phyloP scores from a whole-genome alignment of 2,797 vertebrate species.

The Hylomyscus alleni region DNA sequence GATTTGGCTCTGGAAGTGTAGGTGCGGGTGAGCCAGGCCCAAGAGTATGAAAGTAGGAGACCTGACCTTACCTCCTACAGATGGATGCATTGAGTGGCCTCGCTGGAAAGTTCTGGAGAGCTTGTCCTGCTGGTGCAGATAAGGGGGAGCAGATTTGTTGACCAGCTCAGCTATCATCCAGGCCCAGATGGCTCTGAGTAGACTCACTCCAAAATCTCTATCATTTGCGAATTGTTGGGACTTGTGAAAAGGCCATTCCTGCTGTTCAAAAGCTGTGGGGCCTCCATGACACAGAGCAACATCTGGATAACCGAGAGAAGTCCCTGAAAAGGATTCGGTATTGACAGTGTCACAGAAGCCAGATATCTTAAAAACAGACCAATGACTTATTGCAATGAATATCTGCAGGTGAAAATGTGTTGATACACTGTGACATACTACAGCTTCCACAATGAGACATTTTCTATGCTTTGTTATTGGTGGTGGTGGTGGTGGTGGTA shows the following conservation, averaged over 20 bases:
- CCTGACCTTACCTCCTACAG: background rate
- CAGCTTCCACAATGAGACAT: background rate
- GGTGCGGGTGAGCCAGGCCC: background rate
- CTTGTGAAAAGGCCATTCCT: background rate
- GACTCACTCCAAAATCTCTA: background rate
- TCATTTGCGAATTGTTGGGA: background rate
- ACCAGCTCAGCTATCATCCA: background rate
- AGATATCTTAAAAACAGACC: background rate
- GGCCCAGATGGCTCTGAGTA: background rate
- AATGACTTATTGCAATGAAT: background rate
- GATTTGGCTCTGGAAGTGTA: background rate
- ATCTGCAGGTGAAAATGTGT: background rate
- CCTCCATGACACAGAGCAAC: background rate
- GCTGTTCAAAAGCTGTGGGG: background rate
- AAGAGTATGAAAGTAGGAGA: background rate
- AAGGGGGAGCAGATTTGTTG: background rate
- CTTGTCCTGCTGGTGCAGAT: background rate
- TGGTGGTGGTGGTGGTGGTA: too few relatives aligned
- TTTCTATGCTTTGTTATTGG: background rate
- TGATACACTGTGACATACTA: background rate
- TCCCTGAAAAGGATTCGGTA: background rate
- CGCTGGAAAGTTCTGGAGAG: background rate
- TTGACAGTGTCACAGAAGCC: background rate
- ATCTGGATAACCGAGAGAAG: background rate
- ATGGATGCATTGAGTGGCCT: background rate